phyloP scores from a whole-genome alignment of 2,888 invertebrate species.

The Anagyrus pseudococci region DNA sequence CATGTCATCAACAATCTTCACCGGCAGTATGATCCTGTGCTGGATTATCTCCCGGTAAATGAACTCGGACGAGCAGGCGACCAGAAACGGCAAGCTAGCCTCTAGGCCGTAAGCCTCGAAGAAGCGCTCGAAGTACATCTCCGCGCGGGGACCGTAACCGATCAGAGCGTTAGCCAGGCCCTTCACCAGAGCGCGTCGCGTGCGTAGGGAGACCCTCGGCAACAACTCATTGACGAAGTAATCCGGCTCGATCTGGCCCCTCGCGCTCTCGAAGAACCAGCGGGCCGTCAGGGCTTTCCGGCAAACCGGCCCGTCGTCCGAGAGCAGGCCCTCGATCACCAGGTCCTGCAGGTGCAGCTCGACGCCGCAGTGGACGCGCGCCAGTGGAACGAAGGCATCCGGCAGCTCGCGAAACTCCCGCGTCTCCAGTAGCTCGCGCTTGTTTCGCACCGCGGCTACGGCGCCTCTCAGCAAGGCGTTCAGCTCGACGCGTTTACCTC shows the following conservation, averaged over 20 bases:
- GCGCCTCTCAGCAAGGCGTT: slow-evolving; percentile 33
- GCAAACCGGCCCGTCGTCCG: slow-evolving; percentile 46
- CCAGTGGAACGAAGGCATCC: not conserved
- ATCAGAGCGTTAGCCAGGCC: slow-evolving; percentile 43
- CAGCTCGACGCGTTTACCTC: slow-evolving; percentile 46
- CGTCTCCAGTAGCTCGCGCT: too few species aligned
- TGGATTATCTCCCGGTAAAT: slow-evolving; percentile 38
- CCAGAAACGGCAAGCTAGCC: slow-evolving; percentile 45
- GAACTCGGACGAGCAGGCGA: slow-evolving; percentile 50
- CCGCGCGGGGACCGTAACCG: slow-evolving; percentile 41
- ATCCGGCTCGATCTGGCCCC: slow-evolving; percentile 40
- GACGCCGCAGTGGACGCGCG: not conserved
- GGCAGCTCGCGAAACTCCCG: slow-evolving; percentile 4
- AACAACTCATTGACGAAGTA: slow-evolving; percentile 49
- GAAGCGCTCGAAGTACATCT: slow-evolving; percentile 48
- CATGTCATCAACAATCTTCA: slow-evolving; percentile 36
- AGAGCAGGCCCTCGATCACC: slow-evolving; percentile 48
- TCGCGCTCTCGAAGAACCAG: slow-evolving; percentile 50
- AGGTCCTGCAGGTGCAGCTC: slow-evolving; percentile 1
- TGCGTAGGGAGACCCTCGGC: slow-evolving; percentile 47
- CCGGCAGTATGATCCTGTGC: slow-evolving; percentile 39
- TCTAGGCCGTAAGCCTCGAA: slow-evolving; percentile 42
- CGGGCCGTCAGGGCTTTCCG: slow-evolving; percentile 47
- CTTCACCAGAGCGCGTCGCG: slow-evolving; percentile 48
- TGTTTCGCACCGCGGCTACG: not conserved